Conservation (phyloP, 2,113 vertebrate species). For the Boleophthalmus pectinirostris region DNA sequence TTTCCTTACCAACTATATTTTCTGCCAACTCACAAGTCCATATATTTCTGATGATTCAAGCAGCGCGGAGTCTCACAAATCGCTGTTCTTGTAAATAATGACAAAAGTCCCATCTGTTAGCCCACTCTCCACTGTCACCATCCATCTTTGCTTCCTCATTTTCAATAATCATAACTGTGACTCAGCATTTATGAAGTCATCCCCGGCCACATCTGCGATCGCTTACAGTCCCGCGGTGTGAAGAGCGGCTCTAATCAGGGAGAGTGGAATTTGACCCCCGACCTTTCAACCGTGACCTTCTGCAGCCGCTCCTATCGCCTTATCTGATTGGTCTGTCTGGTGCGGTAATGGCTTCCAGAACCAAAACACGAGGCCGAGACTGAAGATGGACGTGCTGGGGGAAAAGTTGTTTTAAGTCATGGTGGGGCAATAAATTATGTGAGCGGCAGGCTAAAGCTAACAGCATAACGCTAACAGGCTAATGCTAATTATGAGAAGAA, state of each 20-base stretch:
- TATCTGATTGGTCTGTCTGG: slow-evolving; percentile 77
- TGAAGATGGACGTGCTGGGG: slow-evolving; percentile 6
- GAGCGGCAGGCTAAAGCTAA: not conserved
- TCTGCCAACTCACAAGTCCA: not conserved
- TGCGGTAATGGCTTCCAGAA: slow-evolving; percentile 76
- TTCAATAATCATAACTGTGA: slow-evolving; percentile 1
- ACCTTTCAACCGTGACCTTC: slow-evolving; percentile 62
- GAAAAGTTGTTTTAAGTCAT: slow-evolving; percentile 19
- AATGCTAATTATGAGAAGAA: too few species aligned
- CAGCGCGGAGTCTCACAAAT: not conserved
- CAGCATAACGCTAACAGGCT: too few species aligned
- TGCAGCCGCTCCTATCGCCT: slow-evolving; percentile 53
- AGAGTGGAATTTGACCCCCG: slow-evolving; percentile 68
- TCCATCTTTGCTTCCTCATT: slow-evolving; percentile 1
- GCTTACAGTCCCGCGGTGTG: slow-evolving; percentile 61
- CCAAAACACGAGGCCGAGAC: slow-evolving; percentile 21
- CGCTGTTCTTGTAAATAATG: slow-evolving; percentile 8
- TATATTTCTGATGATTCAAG: slow-evolving; percentile 2
- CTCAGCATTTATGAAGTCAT: slow-evolving; percentile 13
- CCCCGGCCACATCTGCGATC: slow-evolving; percentile 56
- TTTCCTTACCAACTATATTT: not conserved
- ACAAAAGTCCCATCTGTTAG: slow-evolving; percentile 8
- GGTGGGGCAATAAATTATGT: slow-evolving; percentile 4
- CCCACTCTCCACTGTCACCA: slow-evolving; percentile 2
- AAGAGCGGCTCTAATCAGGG: slow-evolving; percentile 66